Conservation (phyloP, 2,888 invertebrate genomes). For the Cryptocephalus moraei region DNA sequence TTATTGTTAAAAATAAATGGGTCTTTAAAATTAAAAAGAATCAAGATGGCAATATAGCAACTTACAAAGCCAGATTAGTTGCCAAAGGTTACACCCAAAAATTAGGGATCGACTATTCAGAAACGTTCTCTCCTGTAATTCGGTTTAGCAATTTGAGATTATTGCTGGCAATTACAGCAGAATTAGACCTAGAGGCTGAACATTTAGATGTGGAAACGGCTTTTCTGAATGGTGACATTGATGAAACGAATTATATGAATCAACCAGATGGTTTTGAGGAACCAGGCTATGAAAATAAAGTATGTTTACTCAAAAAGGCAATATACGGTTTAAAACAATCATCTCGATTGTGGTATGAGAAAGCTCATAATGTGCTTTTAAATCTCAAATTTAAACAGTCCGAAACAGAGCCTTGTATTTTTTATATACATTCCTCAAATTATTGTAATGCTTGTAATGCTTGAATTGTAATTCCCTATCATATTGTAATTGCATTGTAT, state of each 20-base stretch:
- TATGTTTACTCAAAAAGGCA: neutral
- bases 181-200: slow-evolving; percentile 8
- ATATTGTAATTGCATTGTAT: slow-evolving; percentile 15
- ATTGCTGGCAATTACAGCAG: slow-evolving; percentile 13
- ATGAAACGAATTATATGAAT: neutral
- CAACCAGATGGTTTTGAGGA: neutral
- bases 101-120: neutral
- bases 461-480: slow-evolving; percentile 6
- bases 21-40: slow-evolving; percentile 3
- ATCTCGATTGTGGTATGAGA: slow-evolving; percentile 3
- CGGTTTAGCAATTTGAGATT: slow-evolving; percentile 6
- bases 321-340: slow-evolving; percentile 5
- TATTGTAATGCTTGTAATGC: too few species aligned
- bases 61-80: neutral
- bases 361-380: slow-evolving; percentile 1
- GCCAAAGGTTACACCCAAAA: neutral
- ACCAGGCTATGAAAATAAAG: neutral
- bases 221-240: slow-evolving; percentile 17
- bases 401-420: slow-evolving; percentile 15
- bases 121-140: neutral
- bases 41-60: neutral
- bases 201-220: slow-evolving; percentile 21
- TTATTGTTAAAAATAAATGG: slow-evolving; percentile 3
- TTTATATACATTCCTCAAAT: too few species aligned
- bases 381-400: slow-evolving; percentile 9